These are phyloP conservation scores for Halyomorpha halys DNA, from an alignment of 1,140 invertebrate species.

Conservation along the genomic window DNA sequence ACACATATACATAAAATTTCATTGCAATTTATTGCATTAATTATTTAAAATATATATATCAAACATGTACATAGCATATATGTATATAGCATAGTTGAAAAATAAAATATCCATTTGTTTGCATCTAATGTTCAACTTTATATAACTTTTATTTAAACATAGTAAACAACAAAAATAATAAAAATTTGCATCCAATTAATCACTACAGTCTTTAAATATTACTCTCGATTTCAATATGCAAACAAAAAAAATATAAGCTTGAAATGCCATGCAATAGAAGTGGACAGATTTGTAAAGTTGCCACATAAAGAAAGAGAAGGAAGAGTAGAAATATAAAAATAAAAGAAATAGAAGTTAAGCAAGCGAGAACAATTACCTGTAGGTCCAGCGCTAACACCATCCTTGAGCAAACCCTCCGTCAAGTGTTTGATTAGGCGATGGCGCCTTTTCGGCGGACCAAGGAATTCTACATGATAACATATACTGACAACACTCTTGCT, in stretches of 20 bases:
- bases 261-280: constrained; percentile 16
- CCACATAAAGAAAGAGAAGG: background rate
- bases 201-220: too few species aligned
- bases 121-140: too few species aligned
- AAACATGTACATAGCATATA: too few species aligned
- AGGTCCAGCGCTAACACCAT: constrained; percentile 39
- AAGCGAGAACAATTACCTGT: constrained; percentile 32
- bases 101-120: too few species aligned
- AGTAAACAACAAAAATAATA: too few species aligned
- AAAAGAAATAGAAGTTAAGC: background rate
- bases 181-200: too few species aligned
- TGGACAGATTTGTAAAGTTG: too few species aligned
- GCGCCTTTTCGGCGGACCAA: constrained; percentile 25
- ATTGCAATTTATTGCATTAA: background rate
- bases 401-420: constrained; percentile 39
- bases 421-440: constrained; percentile 33
- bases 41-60: too few species aligned
- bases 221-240: too few species aligned
- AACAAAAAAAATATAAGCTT: background rate
- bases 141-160: too few species aligned
- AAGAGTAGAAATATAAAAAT: background rate
- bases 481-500: constrained; percentile 21
- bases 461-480: constrained; percentile 26
- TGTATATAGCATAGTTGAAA: too few species aligned
- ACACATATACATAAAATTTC: background rate